Evolutionary conservation across 2,888 invertebrate species (phyloP), one percentile per base, ranked within the genome.

Genomic region (Busseola fusca): DNA sequence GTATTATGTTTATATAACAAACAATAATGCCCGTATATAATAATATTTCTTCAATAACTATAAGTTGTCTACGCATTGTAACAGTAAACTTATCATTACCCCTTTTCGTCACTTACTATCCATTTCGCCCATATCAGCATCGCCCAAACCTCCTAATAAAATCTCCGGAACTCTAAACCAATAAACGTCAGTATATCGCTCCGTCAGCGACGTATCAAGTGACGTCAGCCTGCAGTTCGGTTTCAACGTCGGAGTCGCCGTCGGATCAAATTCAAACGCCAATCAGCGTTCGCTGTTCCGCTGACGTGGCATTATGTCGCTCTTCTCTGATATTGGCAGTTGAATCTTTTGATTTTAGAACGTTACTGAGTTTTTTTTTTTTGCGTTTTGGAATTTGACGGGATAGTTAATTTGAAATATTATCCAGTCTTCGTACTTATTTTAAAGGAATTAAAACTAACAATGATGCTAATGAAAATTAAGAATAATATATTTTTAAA

Each of bases 251-350:
- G 68, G 64, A 72, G 74, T 63, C 74, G 34, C 7, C 34, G 74
- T 63, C 85, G 72, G 72, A 84, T 85, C 79, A 81, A 83, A 79
- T 84, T 75, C 75, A 64, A 79, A 75, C 72, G 74, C 84, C 84
- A 83, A 85, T 84, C 82, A 85, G 73, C 70, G 65, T 56, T 50
- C 63, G 50, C 62, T 60, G 73, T 75, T 75, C 45, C 68, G 79
- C 76, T 72, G 81, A 78, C 85, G 75, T 79, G 70, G 71, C 74
- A 45, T 81, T 66, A 73, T 62, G 81, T 83, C 83, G 83, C 45
- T 82, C 68, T 54, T 52, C 62, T 56, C 40, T 69, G 64, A 80
- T 74, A 77, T 77, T 81, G 77, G 64, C 66, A 50, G 74, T 30
- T 76, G 62, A 57, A 63, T 68, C 27, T 50, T 79, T 84, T 65